Percentiles rank a stretch among this genome's conserved stretches.
These are phyloP conservation scores for Panthera uncia DNA, from an alignment of 2,113 vertebrate genomes.

Conservation along the genomic window DNA sequence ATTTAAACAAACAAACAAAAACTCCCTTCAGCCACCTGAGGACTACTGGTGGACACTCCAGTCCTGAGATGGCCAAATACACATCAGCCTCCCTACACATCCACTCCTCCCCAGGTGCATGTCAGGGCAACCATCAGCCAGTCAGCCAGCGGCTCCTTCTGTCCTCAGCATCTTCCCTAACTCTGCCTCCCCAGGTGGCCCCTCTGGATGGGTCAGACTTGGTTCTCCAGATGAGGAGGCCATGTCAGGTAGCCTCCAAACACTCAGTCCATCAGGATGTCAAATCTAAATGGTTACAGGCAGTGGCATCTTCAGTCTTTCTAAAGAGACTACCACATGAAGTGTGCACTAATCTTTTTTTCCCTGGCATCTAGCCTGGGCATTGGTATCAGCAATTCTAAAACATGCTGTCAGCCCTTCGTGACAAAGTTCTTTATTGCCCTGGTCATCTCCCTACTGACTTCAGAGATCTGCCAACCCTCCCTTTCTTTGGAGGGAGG, in stretches of 20 bases:
- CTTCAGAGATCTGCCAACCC: not conserved
- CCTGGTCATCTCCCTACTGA: not conserved
- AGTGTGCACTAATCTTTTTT: not conserved
- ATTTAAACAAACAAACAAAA: not conserved
- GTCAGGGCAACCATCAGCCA: not conserved
- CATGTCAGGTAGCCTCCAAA: not conserved
- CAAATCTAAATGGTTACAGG: conserved; percentile 17
- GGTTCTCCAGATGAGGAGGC: not conserved
- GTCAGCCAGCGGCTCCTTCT: not conserved
- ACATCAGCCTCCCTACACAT: not conserved
- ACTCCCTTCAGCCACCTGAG: not conserved
- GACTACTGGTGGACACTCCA: not conserved
- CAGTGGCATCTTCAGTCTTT: not conserved
- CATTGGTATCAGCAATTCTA: not conserved
- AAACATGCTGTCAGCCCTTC: not conserved
- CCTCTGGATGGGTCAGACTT: not conserved
- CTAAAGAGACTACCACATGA: not conserved
- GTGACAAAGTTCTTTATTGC: not conserved
- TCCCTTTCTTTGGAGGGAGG: not conserved
- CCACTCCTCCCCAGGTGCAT: not conserved
- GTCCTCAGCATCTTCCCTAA: conserved; percentile 10
- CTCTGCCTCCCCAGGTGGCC: not conserved
- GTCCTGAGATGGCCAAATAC: not conserved
- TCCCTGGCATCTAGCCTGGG: conserved; percentile 8
- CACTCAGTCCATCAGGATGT: not conserved